A percentile compares a stretch with the other conserved stretches of the same genome.
Conservation (phyloP, 2,888 invertebrate genomes). For the Gortyna flavago region DNA sequence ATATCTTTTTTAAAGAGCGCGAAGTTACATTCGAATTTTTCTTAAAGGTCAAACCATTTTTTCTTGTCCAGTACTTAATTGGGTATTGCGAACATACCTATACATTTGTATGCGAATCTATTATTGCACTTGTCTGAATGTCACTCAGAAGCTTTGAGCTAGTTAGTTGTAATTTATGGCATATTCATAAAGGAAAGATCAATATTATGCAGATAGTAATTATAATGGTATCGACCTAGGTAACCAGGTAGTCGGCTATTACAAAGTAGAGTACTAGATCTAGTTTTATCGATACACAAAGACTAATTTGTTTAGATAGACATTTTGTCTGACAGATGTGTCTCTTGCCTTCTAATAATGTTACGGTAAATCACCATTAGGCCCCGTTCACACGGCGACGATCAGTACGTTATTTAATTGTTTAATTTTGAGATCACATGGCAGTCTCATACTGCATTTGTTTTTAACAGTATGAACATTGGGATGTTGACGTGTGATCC, state of each 20-base stretch:
- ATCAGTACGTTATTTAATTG: no score
- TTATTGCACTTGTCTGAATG: slow-evolving; percentile 23
- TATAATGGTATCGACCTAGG: slow-evolving; percentile 12
- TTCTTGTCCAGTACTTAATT: slow-evolving; percentile 30
- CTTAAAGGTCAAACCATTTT: slow-evolving; percentile 34
- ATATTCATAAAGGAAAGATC: slow-evolving; percentile 3
- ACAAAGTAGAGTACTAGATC: not conserved
- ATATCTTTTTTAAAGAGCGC: slow-evolving; percentile 1
- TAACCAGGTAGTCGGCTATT: not conserved
- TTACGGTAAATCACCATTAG: not conserved
- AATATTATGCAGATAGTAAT: not conserved
- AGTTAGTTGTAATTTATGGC: slow-evolving; percentile 37
- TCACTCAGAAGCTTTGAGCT: slow-evolving; percentile 7
- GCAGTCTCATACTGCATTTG: no score
- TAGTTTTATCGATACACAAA: slow-evolving; percentile 7
- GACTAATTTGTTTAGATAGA: not conserved
- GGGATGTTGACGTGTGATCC: no score
- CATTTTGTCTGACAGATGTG: not conserved
- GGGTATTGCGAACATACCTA: not conserved
- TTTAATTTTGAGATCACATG: no score
- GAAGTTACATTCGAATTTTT: slow-evolving; percentile 12
- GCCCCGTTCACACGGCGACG: no score
- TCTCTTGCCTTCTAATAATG: not conserved
- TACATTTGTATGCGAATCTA: slow-evolving; percentile 24
- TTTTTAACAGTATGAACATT: no score